These are phyloP conservation scores for Heliconius ethilla DNA, from an alignment of 2,888 invertebrate species.

Conservation along the genomic window DNA sequence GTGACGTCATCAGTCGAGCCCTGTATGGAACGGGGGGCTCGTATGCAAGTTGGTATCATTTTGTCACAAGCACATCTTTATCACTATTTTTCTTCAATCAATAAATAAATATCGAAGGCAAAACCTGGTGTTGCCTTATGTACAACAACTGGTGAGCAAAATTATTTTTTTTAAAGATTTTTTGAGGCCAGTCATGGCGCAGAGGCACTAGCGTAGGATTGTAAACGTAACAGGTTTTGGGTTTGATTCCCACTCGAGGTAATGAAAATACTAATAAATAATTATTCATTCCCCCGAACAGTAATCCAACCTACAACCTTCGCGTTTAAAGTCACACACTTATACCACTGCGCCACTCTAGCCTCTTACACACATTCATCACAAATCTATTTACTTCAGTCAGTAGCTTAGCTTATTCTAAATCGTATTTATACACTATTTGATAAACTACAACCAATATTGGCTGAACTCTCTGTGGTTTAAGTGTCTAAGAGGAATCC, in stretches of 20 bases:
- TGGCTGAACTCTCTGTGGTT: conserved; percentile 51
- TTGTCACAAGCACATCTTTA: conserved; percentile 51
- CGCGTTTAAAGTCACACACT: no score
- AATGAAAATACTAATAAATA: no score
- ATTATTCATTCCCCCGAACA: no score
- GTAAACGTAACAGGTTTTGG: no score
- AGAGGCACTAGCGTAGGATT: no score
- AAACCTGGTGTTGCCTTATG: background rate
- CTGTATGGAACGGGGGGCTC: conserved; percentile 86
- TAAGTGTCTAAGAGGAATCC: conserved; percentile 47
- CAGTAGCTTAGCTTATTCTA: conserved; percentile 10
- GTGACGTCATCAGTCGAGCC: conserved; percentile 90
- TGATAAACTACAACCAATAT: conserved; percentile 52
- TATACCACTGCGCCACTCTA: no score
- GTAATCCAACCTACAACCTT: no score
- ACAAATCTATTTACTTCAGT: conserved; percentile 17
- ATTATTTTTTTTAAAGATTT: background rate
- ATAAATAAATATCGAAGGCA: background rate
- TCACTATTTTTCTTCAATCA: conserved; percentile 31
- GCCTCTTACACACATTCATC: background rate
- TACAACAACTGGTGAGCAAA: background rate
- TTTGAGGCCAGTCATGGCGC: no score
- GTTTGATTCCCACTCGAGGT: no score
- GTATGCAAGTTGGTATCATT: conserved; percentile 87
- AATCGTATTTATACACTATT: conserved; percentile 47